Conservation (phyloP, 2,797 vertebrate genomes). For the Clarias laeviceps region DNA sequence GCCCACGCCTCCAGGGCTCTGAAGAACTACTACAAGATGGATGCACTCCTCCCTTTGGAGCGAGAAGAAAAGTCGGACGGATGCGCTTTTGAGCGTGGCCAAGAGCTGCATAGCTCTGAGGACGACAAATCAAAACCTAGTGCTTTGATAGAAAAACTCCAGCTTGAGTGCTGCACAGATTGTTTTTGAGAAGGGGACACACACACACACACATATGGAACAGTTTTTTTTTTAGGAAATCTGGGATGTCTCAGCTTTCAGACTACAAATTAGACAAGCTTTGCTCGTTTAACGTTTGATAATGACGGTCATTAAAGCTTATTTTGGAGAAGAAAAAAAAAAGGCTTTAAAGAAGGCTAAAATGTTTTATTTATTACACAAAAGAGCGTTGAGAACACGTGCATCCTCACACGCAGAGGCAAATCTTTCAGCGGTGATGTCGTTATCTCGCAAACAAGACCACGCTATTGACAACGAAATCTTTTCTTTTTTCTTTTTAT, state of each 20-base stretch:
- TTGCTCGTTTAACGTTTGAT: not conserved
- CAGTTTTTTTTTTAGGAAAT: not conserved
- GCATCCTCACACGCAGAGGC: not conserved
- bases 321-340: not conserved
- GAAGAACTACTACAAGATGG: slow-evolving; percentile 29
- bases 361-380: not conserved
- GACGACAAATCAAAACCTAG: slow-evolving; percentile 26
- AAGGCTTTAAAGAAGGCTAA: not conserved
- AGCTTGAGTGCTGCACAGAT: not conserved
- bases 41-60: slow-evolving; percentile 14
- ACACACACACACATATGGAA: not conserved
- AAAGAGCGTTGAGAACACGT: not conserved
- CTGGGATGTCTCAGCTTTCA: no score
- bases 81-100: slow-evolving; percentile 5
- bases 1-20: slow-evolving; percentile 23
- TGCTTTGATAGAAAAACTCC: not conserved
- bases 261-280: not conserved
- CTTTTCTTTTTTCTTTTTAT: not conserved
- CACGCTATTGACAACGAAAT: not conserved
- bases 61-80: not conserved
- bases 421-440: not conserved
- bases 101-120: slow-evolving; percentile 4
- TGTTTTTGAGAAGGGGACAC: no score
- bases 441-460: not conserved
- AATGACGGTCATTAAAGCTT: not conserved